Evolutionary conservation across 2,113 vertebrate species (phyloP).

Genomic region (Capreolus pygargus): DNA sequence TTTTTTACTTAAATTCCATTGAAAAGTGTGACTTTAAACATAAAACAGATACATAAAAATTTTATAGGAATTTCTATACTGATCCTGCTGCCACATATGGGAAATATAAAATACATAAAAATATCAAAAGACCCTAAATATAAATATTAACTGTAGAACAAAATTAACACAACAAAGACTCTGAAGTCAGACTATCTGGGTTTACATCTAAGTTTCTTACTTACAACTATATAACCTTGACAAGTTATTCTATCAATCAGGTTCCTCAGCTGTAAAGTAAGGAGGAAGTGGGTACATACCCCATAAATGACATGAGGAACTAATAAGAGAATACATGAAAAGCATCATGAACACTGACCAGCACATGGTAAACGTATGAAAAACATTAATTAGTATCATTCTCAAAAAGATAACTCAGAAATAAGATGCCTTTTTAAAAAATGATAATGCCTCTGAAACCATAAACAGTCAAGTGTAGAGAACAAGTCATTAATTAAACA

Average conservation of each 20-base stretch:
- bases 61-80: background rate
- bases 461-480: background rate
- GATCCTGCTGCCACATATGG: background rate
- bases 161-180: background rate
- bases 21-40: conserved; percentile 36
- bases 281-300: background rate
- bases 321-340: background rate
- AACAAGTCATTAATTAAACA: conserved; percentile 11
- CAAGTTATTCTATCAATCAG: background rate
- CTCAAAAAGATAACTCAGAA: background rate
- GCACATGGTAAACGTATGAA: background rate
- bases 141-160: conserved; percentile 1
- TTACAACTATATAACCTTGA: background rate
- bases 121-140: background rate
- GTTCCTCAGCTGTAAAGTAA: background rate
- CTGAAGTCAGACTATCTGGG: background rate
- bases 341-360: background rate
- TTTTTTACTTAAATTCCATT: conserved; percentile 20
- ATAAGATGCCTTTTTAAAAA: background rate
- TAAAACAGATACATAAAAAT: conserved; percentile 25
- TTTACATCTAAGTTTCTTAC: background rate
- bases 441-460: background rate
- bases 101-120: conserved; percentile 15
- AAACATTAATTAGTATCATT: background rate
- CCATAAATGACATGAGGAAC: background rate